Percentiles rank a stretch among this genome's conserved stretches.
These are phyloP conservation scores for Tethea ocularis DNA, from an alignment of 2,888 invertebrate genomes.

Conservation along the genomic window DNA sequence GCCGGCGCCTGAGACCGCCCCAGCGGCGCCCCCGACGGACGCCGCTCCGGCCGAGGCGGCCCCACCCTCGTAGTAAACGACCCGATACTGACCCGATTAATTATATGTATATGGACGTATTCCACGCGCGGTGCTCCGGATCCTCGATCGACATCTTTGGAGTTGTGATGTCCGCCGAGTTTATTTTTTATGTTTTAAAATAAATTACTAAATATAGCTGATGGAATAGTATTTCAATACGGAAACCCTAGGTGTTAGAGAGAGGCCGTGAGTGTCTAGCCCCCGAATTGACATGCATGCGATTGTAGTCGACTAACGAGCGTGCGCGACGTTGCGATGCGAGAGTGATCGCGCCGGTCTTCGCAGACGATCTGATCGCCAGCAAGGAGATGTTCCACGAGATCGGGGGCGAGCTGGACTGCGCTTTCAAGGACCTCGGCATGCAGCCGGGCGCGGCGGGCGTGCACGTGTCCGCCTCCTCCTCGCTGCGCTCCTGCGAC, in stretches of 20 bases:
- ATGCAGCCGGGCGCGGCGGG: slow-evolving; percentile 44
- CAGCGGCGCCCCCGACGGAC: slow-evolving; percentile 29
- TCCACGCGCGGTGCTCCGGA: slow-evolving; percentile 16
- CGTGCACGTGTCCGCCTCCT: slow-evolving; percentile 12
- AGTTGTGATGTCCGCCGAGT: slow-evolving; percentile 28
- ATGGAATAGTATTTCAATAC: slow-evolving; percentile 69
- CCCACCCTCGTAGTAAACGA: slow-evolving; percentile 14
- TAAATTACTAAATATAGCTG: slow-evolving; percentile 72
- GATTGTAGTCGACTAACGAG: slow-evolving; percentile 40
- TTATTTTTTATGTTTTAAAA: slow-evolving; percentile 60
- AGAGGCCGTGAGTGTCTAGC: slow-evolving; percentile 13
- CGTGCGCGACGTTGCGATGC: slow-evolving; percentile 22
- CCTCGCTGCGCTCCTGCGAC: slow-evolving; percentile 53
- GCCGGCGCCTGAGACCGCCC: slow-evolving; percentile 20
- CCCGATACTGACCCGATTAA: background rate
- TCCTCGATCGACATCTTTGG: slow-evolving; percentile 22
- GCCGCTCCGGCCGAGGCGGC: slow-evolving; percentile 35
- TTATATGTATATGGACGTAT: background rate
- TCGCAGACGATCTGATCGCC: slow-evolving; percentile 91
- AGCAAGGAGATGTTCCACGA: slow-evolving; percentile 96
- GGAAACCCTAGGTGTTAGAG: slow-evolving; percentile 19
- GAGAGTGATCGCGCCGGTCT: slow-evolving; percentile 58
- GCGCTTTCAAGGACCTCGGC: slow-evolving; percentile 90
- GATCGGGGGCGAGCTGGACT: slow-evolving; percentile 96
- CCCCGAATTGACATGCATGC: slow-evolving; percentile 46